Conservation (phyloP, 2,888 invertebrate species). For the Poecilus cupreus region DNA sequence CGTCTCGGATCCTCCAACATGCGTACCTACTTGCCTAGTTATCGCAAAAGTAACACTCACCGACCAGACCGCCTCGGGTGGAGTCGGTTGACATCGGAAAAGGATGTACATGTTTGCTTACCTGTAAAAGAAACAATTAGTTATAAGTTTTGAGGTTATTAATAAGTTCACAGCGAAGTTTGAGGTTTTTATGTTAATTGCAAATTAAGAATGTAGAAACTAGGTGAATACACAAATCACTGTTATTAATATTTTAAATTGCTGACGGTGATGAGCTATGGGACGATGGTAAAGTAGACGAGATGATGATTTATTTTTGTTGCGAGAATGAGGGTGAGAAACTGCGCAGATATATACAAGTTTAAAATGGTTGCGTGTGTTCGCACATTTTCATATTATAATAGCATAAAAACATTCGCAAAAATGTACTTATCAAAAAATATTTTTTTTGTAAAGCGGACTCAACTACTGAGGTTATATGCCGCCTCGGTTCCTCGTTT, state of each 20-base stretch:
- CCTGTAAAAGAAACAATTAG: constrained; percentile 47
- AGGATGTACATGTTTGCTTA: constrained; percentile 13
- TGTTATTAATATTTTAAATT: neutral
- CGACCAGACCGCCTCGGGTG: constrained; percentile 24
- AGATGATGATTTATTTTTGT: neutral
- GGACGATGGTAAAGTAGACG: neutral
- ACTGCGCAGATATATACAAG: too few relatives aligned
- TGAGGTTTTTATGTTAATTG: neutral
- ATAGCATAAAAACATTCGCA: too few relatives aligned
- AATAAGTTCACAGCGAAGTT: neutral
- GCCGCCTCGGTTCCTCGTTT: too few relatives aligned
- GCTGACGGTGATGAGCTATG: neutral
- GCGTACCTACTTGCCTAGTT: constrained; percentile 51
- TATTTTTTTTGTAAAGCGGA: too few relatives aligned
- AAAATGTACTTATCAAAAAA: too few relatives aligned
- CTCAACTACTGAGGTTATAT: too few relatives aligned
- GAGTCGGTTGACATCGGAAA: too few relatives aligned
- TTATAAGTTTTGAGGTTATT: constrained; percentile 5
- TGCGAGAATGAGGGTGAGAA: neutral
- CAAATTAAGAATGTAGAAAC: neutral
- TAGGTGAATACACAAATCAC: neutral
- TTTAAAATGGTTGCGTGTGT: too few relatives aligned
- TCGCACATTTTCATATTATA: too few relatives aligned
- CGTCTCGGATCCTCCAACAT: constrained; percentile 23
- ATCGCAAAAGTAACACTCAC: constrained; percentile 16